Evolutionary conservation across 2,797 vertebrate genomes (phyloP), one percentile per base, ranked within the genome.

Genomic region (Myoxocephalus aenaeus): DNA sequence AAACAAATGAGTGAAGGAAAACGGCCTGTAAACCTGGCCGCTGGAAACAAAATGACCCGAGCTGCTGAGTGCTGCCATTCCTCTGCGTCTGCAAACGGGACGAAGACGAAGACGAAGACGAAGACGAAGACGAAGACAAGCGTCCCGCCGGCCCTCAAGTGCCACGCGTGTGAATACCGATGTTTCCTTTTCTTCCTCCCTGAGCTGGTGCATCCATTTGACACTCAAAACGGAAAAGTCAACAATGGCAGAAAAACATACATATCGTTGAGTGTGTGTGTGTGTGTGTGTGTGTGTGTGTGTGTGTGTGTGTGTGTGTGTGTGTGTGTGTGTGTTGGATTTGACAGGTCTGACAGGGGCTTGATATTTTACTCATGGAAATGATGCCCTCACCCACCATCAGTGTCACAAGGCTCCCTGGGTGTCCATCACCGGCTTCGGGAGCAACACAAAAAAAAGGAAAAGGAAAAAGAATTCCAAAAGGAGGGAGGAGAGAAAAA

Each of bases 311-410:
- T 61, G 42, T 74, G 54, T 18, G 18, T 32, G 36, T 51, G 50
- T 36, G 61, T 64, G 65, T 29, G 59, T 65, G 72, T 69, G 58
- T 71, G 84, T 63, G 78, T 75, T 22, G 44, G 74, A 73, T 15
- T 10, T 89, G 90, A 90, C 90, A 91, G 81, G 66, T 86, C 73
- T 92, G 91, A 92, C 87, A 90, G 84, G 54, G 70, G 82, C 86
- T 92, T 90, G 92, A 90, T 90, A 89, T 92, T 92, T 93, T 93
- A 91, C 91, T 89, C 88, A 91, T 88, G 92, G 91, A 92, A 93
- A 93, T 92, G 76, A 90, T 79, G 82, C 90, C 88, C 86, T 87
- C 87, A 87, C 80, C 81, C 87, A 82, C 91, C 92, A 93, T 94
- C 91, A 93, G 90, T 92, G 93, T 94, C 92, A 92, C 76, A 70